Conservation (phyloP, 2,113 vertebrate genomes). For the Periophthalmus modestus region DNA sequence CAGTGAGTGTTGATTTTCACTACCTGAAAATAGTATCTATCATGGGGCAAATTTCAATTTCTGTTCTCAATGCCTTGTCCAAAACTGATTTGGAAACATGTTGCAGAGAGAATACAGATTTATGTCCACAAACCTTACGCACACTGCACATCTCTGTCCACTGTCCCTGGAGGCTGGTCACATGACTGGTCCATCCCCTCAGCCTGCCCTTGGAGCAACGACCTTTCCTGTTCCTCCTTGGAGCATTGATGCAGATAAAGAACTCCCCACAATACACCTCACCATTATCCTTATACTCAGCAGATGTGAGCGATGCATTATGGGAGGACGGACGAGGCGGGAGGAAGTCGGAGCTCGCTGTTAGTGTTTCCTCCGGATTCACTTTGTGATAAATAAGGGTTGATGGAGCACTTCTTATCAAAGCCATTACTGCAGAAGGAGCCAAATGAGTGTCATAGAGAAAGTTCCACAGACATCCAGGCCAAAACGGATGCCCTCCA, state of each 20-base stretch:
- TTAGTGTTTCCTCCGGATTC: constrained; percentile 61
- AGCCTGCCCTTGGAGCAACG: not conserved
- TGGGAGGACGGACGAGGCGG: constrained; percentile 39
- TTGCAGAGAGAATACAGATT: not conserved
- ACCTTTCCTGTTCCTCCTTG: constrained; percentile 23
- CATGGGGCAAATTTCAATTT: not conserved
- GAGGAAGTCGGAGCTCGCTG: constrained; percentile 43
- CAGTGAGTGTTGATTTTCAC: not conserved
- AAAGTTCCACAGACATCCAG: constrained; percentile 18
- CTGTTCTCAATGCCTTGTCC: not conserved
- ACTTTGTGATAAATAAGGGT: constrained; percentile 45
- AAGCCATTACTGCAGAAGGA: constrained; percentile 56
- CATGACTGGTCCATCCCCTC: not conserved
- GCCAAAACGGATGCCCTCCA: constrained; percentile 25
- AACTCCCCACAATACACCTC: not conserved
- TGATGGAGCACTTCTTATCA: constrained; percentile 51
- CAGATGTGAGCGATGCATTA: constrained; percentile 55
- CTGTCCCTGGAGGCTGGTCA: not conserved
- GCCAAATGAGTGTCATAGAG: constrained; percentile 42
- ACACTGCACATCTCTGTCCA: constrained; percentile 13
- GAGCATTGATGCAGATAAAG: constrained; percentile 14
- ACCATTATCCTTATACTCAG: constrained; percentile 52
- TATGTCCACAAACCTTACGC: constrained; percentile 23
- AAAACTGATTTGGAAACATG: not conserved
- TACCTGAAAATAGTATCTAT: not conserved